These are phyloP conservation scores for Anser brachyrhynchus DNA, from an alignment of 2,113 vertebrate genomes.

Conservation along the genomic window DNA sequence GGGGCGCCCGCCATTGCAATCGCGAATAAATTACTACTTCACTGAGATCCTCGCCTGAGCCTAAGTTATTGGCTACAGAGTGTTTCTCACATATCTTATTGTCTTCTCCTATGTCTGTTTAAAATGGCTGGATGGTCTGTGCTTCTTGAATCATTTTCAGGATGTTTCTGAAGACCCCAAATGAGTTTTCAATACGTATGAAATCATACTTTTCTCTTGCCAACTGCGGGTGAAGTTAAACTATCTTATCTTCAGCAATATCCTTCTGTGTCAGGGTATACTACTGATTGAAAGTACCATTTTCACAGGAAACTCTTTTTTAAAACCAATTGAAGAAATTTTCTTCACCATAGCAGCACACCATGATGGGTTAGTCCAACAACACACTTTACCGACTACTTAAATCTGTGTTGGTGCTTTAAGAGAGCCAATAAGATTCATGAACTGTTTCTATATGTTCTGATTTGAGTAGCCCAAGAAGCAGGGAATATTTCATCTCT, in stretches of 20 bases:
- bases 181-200: neutral
- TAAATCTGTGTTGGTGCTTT: slow-evolving; percentile 9
- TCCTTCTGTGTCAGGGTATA: neutral
- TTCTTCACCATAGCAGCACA: neutral
- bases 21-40: no score
- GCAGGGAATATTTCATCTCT: neutral
- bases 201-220: neutral
- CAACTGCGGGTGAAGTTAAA: neutral
- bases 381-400: neutral
- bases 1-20: no score
- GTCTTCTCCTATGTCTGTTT: neutral
- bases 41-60: no score
- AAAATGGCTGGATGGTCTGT: neutral
- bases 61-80: no score
- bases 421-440: neutral
- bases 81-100: no score
- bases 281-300: neutral
- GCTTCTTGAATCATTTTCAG: neutral
- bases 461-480: neutral
- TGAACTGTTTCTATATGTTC: neutral
- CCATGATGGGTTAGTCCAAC: neutral
- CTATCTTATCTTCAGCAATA: neutral
- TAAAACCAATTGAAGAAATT: neutral
- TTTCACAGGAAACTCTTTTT: neutral
- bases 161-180: neutral